These are phyloP conservation scores for Antedon mediterranea DNA, from an alignment of 53 echinoderm and acorn worm species.

Conservation along the genomic window DNA sequence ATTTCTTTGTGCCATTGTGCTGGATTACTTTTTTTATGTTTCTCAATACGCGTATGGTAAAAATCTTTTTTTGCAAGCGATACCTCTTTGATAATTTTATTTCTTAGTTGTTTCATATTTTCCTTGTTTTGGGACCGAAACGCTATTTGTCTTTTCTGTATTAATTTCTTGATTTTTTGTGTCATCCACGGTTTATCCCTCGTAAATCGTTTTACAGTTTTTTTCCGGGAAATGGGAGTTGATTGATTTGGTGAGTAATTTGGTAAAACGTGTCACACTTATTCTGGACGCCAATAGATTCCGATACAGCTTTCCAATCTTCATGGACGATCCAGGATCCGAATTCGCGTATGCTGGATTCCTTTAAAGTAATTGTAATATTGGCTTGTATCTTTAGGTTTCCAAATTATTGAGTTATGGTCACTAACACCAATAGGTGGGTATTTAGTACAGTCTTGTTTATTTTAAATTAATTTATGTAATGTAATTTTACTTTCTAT, in stretches of 20 bases:
- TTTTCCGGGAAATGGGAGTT: too few relatives aligned
- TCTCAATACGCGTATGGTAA: background rate
- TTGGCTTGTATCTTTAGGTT: background rate
- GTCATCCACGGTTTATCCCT: too few relatives aligned
- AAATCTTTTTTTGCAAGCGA: background rate
- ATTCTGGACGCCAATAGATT: background rate
- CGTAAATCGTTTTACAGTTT: too few relatives aligned
- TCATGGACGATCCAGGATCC: background rate
- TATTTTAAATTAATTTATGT: too few relatives aligned
- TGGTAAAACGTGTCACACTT: background rate
- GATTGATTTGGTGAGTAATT: background rate
- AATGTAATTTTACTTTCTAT: too few relatives aligned
- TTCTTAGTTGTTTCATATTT: too few relatives aligned
- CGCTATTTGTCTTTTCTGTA: too few relatives aligned
- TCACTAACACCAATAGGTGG: background rate
- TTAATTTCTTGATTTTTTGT: too few relatives aligned
- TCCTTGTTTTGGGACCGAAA: too few relatives aligned
- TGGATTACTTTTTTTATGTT: background rate
- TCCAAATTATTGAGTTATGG: background rate
- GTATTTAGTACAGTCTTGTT: too few relatives aligned
- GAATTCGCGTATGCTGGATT: background rate
- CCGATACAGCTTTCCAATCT: background rate
- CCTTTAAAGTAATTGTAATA: background rate
- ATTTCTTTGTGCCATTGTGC: conserved; percentile 8
- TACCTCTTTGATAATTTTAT: too few relatives aligned